Evolutionary conservation across 2,888 invertebrate genomes (phyloP), one percentile per base, ranked within the genome.

Genomic region (Cheilosia impressa): DNA sequence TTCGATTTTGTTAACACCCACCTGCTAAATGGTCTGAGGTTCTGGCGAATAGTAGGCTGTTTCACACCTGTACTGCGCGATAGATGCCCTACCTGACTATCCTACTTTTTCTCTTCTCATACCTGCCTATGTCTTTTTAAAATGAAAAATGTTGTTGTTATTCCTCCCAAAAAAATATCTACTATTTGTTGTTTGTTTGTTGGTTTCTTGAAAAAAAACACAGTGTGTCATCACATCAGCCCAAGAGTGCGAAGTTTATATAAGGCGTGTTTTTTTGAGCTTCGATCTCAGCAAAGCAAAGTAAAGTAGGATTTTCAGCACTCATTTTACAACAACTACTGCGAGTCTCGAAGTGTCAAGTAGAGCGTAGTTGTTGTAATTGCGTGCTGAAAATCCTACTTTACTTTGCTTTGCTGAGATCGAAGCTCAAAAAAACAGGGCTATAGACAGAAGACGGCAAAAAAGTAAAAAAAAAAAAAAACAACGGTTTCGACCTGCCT

Each of bases 171-270:
- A 57, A 68, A 43, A 60, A 17, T 27, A 9, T 50, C 13, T 31
- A 5, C 9, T 19, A 52, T 53, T 65, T 55, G 45, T 57, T 58
- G 53, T 58, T 60, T 60, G 50, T 52, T 72, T 34, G 22, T 53
- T 69, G 22, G 24, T 58, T 58, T 72, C 22, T 31, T 38, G n/a
- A 55, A 31, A 55, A n/a, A 19, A 55, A 55, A 34, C 22, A 5
- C 41, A 38, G 34, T 53, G 62, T 80, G 79, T 73, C 72, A 80
- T 80, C 79, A 80, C 72, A 80, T 80, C 79, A 80, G 66, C 73
- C 43, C 43, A 53, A 38, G 27, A 75, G 22, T 17, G 19, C 34
- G 9, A 22, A 13, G 13, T 50, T n/a, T n/a, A 15, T 15, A 41
- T n/a, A n/a, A n/a, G n/a, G n/a, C n/a, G n/a, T n/a, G n/a, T n/a